Evolutionary conservation across 1,140 invertebrate species (phyloP), one percentile per base, ranked within the genome.

Genomic region (Apis laboriosa): DNA sequence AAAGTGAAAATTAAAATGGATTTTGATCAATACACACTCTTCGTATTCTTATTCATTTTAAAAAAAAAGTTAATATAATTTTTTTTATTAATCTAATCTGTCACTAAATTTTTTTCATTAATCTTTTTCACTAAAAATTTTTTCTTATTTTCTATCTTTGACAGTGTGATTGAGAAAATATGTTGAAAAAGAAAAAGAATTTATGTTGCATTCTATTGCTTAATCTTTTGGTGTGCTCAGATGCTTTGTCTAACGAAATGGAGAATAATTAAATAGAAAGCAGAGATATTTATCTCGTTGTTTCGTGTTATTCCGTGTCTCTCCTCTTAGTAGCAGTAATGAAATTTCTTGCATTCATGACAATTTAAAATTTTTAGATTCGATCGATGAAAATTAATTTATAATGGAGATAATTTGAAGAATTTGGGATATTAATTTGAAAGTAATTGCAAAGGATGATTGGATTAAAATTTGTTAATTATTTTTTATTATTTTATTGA

Each of bases 241-340:
- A 67, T 61, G 43, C 34, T 81, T 53, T 51, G 53, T 12, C 61
- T 75, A 75, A 81, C 72, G 53, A 67, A 81, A 34, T n/a, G 55
- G 17, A 75, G 64, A 75, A 66, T 43, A 66, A 81, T 81, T 75
- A 75, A 67, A 13, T 75, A 49, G 72, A 74, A 56, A 79, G 56
- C 74, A 15, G 51, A 68, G 72, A 63, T 70, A 51, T 74, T 84
- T 53, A 49, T 55, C 74, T 77, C 24, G 71, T 68, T n/a, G 49
- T 17, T 81, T 51, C 34, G 0, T 43, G 51, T 71, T 72, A 53
- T 49, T 1, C 12, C 21, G 13, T 24, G 21, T n/a, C 28, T 1
- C 28, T 63, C 19, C 0, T 51, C n/a, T 70, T 9, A 24, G 24
- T 43, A 68, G 4, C 11, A 7, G 7, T 43, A 21, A 51, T 12